phyloP scores from a whole-genome alignment of 2,113 vertebrate species.

The Sturnira hondurensis region DNA sequence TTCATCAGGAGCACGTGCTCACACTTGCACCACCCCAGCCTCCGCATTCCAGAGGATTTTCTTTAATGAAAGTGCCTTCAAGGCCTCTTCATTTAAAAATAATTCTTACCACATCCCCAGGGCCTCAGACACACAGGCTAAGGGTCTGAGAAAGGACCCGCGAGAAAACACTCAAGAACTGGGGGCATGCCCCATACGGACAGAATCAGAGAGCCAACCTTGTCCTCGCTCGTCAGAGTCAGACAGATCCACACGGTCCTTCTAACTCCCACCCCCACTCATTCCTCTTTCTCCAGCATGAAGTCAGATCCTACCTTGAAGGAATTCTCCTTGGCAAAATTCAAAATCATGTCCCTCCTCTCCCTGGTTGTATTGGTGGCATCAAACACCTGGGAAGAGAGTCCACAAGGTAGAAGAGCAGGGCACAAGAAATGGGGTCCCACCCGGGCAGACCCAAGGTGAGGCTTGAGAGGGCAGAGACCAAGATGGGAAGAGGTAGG shows the following conservation, averaged over 20 bases:
- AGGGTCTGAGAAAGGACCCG: conserved; percentile 27
- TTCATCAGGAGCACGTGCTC: background rate
- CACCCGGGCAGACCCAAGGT: background rate
- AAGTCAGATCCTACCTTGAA: conserved; percentile 87
- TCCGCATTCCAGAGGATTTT: background rate
- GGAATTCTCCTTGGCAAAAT: conserved; percentile 90
- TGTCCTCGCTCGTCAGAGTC: background rate
- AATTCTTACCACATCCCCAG: background rate
- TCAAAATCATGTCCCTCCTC: conserved; percentile 92
- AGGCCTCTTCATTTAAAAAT: background rate
- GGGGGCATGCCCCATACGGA: background rate
- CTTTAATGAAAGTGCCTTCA: background rate
- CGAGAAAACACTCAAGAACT: background rate
- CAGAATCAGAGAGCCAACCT: background rate
- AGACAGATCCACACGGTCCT: background rate
- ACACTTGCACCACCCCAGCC: background rate
- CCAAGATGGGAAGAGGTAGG: background rate
- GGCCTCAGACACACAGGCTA: conserved; percentile 33
- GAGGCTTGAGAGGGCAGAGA: background rate
- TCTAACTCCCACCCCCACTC: background rate
- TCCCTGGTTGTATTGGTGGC: conserved; percentile 98
- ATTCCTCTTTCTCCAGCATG: background rate
- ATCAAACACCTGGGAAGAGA: conserved; percentile 91
- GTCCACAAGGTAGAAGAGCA: background rate
- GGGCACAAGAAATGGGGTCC: background rate